phyloP scores from a whole-genome alignment of 2,888 invertebrate genomes.

The Leptinotarsa tumamoca region DNA sequence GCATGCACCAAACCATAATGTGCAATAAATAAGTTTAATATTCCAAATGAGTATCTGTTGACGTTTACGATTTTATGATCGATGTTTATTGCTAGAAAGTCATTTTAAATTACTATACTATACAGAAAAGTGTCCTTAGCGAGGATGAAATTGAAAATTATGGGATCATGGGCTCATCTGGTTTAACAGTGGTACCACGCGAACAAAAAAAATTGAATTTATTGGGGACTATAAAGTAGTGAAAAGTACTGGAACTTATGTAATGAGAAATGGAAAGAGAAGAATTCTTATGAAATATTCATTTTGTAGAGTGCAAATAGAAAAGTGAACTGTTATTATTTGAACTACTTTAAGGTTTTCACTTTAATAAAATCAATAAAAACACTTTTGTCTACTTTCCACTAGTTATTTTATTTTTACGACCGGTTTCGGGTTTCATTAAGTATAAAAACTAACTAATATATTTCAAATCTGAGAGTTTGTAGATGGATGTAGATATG shows the following conservation, averaged over 20 bases:
- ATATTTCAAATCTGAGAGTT: too few relatives aligned
- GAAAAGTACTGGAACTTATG: constrained; percentile 13
- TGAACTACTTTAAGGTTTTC: not conserved
- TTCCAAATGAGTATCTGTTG: constrained; percentile 32
- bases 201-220: constrained; percentile 40
- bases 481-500: too few relatives aligned
- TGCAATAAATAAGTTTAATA: constrained; percentile 42
- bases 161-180: constrained; percentile 35
- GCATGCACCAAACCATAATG: constrained; percentile 37
- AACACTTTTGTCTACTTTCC: too few relatives aligned
- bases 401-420: too few relatives aligned
- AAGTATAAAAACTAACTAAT: too few relatives aligned
- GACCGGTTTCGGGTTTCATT: too few relatives aligned
- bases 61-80: constrained; percentile 36
- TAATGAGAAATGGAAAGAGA: constrained; percentile 2
- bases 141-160: constrained; percentile 41
- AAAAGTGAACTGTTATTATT: not conserved
- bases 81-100: constrained; percentile 44
- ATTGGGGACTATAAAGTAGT: constrained; percentile 18
- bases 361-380: not conserved
- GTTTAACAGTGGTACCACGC: constrained; percentile 45
- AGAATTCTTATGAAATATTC: not conserved
- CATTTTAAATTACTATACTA: constrained; percentile 27
- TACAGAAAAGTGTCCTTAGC: constrained; percentile 35
- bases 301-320: not conserved